phyloP scores from a whole-genome alignment of 2,888 invertebrate genomes.

The Ferrisia virgata region DNA sequence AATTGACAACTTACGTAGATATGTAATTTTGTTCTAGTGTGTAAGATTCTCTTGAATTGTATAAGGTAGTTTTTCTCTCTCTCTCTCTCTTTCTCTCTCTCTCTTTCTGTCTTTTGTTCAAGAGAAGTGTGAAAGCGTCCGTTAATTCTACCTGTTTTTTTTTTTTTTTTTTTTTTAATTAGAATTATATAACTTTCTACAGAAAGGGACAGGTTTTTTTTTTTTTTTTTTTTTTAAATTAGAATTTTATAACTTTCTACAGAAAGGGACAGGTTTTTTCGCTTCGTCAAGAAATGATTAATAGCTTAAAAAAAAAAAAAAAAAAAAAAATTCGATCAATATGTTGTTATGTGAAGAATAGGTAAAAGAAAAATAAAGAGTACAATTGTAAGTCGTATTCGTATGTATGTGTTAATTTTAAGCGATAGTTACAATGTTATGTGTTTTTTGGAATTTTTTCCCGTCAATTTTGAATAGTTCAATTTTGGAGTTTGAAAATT shows the following conservation, averaged over 20 bases:
- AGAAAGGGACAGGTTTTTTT: not conserved
- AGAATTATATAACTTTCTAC: too few species aligned
- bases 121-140: constrained; percentile 33
- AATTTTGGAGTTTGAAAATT: not conserved
- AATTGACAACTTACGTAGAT: not conserved
- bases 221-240: not conserved
- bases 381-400: not conserved
- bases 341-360: too few species aligned
- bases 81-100: not conserved
- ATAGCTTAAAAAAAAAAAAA: not conserved
- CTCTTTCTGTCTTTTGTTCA: not conserved
- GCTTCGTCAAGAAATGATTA: not conserved
- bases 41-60: not conserved
- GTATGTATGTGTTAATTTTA: not conserved
- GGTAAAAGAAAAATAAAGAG: too few species aligned
- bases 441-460: too few species aligned
- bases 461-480: not conserved
- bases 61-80: not conserved
- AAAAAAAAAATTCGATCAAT: not conserved
- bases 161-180: too few species aligned
- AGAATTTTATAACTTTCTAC: too few species aligned
- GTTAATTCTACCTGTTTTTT: constrained; percentile 40
- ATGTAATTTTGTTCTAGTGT: not conserved
- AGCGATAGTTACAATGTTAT: not conserved
- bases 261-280: not conserved